Conservation (phyloP, 2,113 vertebrate species). For the Synchiropus splendidus region DNA sequence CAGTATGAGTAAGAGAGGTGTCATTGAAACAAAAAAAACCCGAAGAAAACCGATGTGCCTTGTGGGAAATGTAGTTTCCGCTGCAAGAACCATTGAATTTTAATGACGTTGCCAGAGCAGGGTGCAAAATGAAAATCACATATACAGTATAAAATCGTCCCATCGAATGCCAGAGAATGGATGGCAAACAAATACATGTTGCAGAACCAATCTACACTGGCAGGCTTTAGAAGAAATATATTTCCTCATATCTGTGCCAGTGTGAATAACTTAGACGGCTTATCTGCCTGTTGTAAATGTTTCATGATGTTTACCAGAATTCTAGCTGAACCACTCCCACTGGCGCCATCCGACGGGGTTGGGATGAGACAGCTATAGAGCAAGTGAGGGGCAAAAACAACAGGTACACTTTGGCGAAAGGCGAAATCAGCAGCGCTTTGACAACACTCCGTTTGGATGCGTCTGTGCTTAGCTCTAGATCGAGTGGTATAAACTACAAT, state of each 20-base stretch:
- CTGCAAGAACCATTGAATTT: too few relatives aligned
- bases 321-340: constrained; percentile 59
- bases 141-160: too few relatives aligned
- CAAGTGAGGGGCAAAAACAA: constrained; percentile 11
- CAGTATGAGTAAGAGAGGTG: too few relatives aligned
- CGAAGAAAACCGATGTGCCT: too few relatives aligned
- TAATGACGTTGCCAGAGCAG: too few relatives aligned
- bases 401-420: background rate
- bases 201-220: constrained; percentile 8
- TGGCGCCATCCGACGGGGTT: constrained; percentile 25
- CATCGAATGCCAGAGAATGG: too few relatives aligned
- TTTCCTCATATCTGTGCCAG: constrained; percentile 49
- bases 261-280: constrained; percentile 60
- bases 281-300: constrained; percentile 68
- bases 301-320: constrained; percentile 74
- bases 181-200: too few relatives aligned
- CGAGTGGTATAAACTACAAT: background rate
- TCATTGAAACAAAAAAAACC: too few relatives aligned
- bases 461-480: background rate
- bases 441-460: constrained; percentile 5
- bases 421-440: too few relatives aligned
- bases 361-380: background rate
- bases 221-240: constrained; percentile 48
- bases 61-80: too few relatives aligned
- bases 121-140: too few relatives aligned